These are phyloP conservation scores for Chinchilla lanigera DNA, from an alignment of 2,113 vertebrate species.

Conservation along the genomic window DNA sequence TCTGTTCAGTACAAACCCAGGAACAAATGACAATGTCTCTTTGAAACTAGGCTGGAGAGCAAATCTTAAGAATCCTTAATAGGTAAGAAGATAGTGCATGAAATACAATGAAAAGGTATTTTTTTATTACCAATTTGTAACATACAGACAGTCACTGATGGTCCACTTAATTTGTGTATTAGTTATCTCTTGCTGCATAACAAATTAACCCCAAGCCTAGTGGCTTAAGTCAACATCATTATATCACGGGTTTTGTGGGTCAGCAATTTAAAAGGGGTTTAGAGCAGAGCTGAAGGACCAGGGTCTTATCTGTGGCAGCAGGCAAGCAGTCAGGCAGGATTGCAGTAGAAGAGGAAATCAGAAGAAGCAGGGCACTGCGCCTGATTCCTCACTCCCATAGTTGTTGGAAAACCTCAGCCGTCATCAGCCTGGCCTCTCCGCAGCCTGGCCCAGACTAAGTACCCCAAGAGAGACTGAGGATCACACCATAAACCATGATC, in stretches of 20 bases:
- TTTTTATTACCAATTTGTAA: not conserved
- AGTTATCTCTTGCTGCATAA: not conserved
- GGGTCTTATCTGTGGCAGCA: not conserved
- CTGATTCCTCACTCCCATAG: not conserved
- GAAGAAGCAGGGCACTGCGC: not conserved
- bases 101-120: not conserved
- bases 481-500: not conserved
- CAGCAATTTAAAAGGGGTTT: not conserved
- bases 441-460: not conserved
- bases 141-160: not conserved
- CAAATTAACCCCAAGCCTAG: not conserved
- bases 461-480: not conserved
- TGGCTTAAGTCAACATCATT: not conserved
- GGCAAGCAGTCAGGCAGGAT: accelerated
- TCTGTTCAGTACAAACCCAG: not conserved
- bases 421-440: not conserved
- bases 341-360: accelerated
- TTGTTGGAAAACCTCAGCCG: not conserved
- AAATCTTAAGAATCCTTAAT: not conserved
- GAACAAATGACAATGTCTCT: not conserved
- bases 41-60: not conserved
- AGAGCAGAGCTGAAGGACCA: not conserved
- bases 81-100: not conserved
- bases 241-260: not conserved
- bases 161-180: not conserved